Percentiles rank a stretch among this genome's conserved stretches.
Conservation (phyloP, 1,140 invertebrate species). For the Lerema accius region DNA sequence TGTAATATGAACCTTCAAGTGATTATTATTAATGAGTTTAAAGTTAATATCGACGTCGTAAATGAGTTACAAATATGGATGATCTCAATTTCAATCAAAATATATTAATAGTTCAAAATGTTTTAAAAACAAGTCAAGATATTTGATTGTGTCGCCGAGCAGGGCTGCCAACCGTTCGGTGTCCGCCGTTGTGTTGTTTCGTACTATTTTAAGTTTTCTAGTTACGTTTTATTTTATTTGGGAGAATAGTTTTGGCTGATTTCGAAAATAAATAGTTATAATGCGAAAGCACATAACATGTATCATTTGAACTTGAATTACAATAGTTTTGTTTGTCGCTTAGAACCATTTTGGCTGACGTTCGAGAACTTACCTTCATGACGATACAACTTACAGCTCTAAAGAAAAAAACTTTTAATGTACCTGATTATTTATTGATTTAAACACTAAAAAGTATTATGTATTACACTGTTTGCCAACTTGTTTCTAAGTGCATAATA, state of each 20-base stretch:
- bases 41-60: no score
- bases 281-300: constrained; percentile 62
- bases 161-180: constrained; percentile 9
- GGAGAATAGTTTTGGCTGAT: constrained; percentile 75
- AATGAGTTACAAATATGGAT: no score
- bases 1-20: no score
- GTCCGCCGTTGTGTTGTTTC: constrained; percentile 20
- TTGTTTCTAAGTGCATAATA: neutral
- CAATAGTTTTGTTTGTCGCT: neutral
- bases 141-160: no score
- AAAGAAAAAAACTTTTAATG: neutral
- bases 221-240: constrained; percentile 69
- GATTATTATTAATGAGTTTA: no score
- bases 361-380: neutral
- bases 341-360: neutral
- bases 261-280: constrained; percentile 77
- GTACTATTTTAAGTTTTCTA: constrained; percentile 62
- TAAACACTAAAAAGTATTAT: neutral
- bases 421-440: constrained; percentile 3
- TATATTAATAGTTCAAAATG: no score
- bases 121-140: no score
- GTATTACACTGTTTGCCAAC: neutral
- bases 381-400: no score
- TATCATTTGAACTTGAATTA: constrained; percentile 37
- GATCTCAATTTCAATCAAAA: no score